phyloP scores from a whole-genome alignment of 2,797 vertebrate genomes.

The Neoniphon sammara region DNA sequence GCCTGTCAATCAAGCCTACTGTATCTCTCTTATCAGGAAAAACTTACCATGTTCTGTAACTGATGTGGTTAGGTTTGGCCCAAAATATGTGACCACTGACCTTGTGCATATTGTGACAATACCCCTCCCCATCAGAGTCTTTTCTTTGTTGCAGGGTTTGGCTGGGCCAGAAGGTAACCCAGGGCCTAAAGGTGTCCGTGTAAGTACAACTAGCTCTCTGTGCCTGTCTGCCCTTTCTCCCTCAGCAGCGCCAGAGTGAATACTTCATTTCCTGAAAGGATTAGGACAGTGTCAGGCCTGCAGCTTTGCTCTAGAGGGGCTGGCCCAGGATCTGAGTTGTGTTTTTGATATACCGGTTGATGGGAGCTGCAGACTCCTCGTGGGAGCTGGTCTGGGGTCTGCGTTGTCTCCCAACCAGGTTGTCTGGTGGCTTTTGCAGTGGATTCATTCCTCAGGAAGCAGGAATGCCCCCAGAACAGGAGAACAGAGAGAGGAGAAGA shows the following conservation, averaged over 20 bases:
- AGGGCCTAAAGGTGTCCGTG: slow-evolving; percentile 93
- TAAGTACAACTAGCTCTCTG: slow-evolving; percentile 83
- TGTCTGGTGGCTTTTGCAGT: slow-evolving; percentile 32
- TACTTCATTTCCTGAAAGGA: slow-evolving; percentile 76
- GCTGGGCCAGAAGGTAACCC: slow-evolving; percentile 94
- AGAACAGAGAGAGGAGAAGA: slow-evolving; percentile 33
- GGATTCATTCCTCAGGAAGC: slow-evolving; percentile 41
- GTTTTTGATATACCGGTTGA: slow-evolving; percentile 36
- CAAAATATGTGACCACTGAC: slow-evolving; percentile 15
- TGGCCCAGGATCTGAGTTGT: slow-evolving; percentile 40
- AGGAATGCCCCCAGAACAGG: slow-evolving; percentile 47
- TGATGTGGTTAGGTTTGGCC: slow-evolving; percentile 13
- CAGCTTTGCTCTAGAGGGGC: slow-evolving; percentile 29
- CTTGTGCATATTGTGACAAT: slow-evolving; percentile 21
- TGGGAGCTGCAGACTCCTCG: slow-evolving; percentile 33
- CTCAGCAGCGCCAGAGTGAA: slow-evolving; percentile 52
- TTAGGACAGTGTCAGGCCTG: slow-evolving; percentile 64
- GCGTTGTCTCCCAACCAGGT: slow-evolving; percentile 45
- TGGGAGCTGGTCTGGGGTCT: slow-evolving; percentile 39
- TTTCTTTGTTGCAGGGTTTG: slow-evolving; percentile 86
- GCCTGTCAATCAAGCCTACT: slow-evolving; percentile 13
- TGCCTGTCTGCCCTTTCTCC: slow-evolving; percentile 26
- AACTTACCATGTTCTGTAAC: not conserved
- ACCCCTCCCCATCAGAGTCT: slow-evolving; percentile 50
- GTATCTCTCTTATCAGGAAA: not conserved